Base-by-base conservation (phyloP, 2,888 invertebrate genomes). In the Liopterus haemorrhoidalis region DNA sequence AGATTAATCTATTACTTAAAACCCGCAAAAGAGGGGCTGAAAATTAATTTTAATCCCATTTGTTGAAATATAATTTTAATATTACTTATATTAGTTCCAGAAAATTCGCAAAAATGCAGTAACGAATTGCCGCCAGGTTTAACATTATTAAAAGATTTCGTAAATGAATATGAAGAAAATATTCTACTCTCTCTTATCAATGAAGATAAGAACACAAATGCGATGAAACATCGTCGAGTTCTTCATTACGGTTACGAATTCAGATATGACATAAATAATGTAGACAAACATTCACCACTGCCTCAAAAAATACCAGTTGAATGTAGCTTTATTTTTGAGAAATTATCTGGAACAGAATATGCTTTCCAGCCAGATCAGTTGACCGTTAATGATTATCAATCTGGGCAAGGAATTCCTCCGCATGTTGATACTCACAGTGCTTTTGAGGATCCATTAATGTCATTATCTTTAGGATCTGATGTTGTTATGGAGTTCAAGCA, bases 361-460 rank as follows among this genome's bases (percentile, higher is more conserved):
- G 66, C 69, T 46, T 68, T 70, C 30, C 49, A 61, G 18, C 90
- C 90, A 3, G 82, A 92, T 69, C 93, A 93, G 61, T 60, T 92
- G 33, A 93, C 93, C 1, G 77, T 91, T 0, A 93, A 93, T 65
- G 77, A 78, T 57, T 93, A 93, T 66, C 66, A 72, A 46, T 83
- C 89, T 32, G 92, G 93, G 9, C 90, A 92, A 73, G 91, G 93
- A 25, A 97, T 99, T 62, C 96, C 97, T 21, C 78, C 85, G 0
- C 97, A 99, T 68, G 81, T 94, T 14, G 97, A 99, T 64, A 94
- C 91, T 0, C 94, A 95, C 62, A 92, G 92, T 65, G 86, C 92
- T 0, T 99, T 97, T 68, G 84, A 87, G 53, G 84, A 85, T 59
- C 85, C 85, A 2, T 86, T 97, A 50, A 63, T 95, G 18, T 91